Evolutionary conservation across 2,797 vertebrate genomes (phyloP), one percentile per base, ranked within the genome.

Genomic region (Pogonophryne albipinna): DNA sequence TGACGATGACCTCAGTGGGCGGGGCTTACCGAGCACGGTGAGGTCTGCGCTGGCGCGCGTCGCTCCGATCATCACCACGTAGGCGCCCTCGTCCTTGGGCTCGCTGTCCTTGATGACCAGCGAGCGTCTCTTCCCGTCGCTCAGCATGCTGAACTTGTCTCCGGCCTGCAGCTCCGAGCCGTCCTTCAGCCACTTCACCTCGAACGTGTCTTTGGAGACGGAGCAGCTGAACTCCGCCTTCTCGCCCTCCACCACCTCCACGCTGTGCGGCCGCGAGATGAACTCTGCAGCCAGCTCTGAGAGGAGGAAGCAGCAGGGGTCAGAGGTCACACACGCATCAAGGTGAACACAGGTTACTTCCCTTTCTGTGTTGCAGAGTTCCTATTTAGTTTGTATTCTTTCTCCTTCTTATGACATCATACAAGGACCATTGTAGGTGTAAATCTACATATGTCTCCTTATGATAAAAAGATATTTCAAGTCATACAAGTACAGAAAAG

Each of bases 251-350:
- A 99, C 95, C 76, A 98, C 96, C 82, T 98, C 98, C 87, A 96
- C 91, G 80, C 94, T 97, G 79, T 97, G 94, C 67, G 98, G 98
- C 86, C 95, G 95, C 64, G 96, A 95, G 87, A 97, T 95, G 90
- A 99, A 99, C 91, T 99, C 98, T 55, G 98, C 97, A n/a, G 98
- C 97, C 85, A 99, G 95, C 93, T 99, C 98, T 99, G 82, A 76
- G 94, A 91, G 68, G 17, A 65, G 16, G 9, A 49, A 47, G 15
- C 4, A 27, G 27, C 6, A 38, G 8, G 34, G 34, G 34, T 38
- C 34, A 38, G 34, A 38, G 34, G 34, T 38, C 34, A 38, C 34
- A 38, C 34, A 38, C 5, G 8, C 6, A 38, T 38, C 34, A 38
- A 38, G 34, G 6, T 38, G 8, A 1, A 38, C 8, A 38, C 34